A percentile compares a stretch with the other conserved stretches of the same genome.
Conservation (phyloP, 2,888 invertebrate species). For the Merodon equestris region DNA sequence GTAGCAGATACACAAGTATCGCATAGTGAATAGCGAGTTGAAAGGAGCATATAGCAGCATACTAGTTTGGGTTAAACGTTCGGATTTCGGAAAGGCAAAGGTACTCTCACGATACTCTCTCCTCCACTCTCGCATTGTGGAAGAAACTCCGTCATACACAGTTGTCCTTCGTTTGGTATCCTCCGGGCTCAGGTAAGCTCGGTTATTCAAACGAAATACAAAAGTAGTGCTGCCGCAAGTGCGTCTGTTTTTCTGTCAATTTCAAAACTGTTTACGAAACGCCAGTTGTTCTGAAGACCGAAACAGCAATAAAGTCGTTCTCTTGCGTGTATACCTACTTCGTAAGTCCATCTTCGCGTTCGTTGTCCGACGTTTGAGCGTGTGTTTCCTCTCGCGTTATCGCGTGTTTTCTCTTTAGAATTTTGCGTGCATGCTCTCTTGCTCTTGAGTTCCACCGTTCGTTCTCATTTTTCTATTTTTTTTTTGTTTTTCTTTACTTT, state of each 20-base stretch:
- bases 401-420: too few relatives aligned
- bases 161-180: conserved; percentile 55
- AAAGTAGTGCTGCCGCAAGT: too few relatives aligned
- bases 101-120: conserved; percentile 53
- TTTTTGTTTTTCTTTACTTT: conserved; percentile 49
- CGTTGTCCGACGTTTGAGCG: conserved; percentile 52
- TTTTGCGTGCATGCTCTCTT: too few relatives aligned
- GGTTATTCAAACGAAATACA: too few relatives aligned
- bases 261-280: too few relatives aligned
- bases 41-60: neutral
- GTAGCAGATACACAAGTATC: conserved; percentile 24
- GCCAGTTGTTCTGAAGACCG: too few relatives aligned
- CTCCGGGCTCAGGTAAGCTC: conserved; percentile 6
- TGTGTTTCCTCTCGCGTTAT: too few relatives aligned
- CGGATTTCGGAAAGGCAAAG: conserved; percentile 33
- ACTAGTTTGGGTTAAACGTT: conserved; percentile 42
- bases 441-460: too few relatives aligned
- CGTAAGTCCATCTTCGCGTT: too few relatives aligned
- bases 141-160: conserved; percentile 65
- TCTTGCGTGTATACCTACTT: too few relatives aligned
- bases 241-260: too few relatives aligned
- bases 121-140: conserved; percentile 64
- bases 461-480: conserved; percentile 45
- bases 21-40: conserved; percentile 23
- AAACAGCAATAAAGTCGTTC: too few relatives aligned